Percentiles rank a stretch among this genome's conserved stretches.
Conservation (phyloP, 2,797 vertebrate species). For the Hemitrygon akajei region DNA sequence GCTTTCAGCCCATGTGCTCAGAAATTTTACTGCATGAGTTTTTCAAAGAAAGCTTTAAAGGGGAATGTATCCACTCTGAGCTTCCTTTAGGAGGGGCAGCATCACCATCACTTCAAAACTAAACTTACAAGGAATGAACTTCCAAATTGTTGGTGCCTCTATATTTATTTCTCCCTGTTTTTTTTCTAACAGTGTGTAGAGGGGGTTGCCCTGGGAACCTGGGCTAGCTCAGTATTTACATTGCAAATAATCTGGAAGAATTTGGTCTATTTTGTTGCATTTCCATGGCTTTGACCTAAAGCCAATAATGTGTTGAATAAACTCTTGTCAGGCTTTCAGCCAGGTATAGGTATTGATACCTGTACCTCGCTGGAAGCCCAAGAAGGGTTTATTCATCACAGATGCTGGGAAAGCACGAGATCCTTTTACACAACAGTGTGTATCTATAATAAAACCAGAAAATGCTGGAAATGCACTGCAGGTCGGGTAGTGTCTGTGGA, state of each 20-base stretch:
- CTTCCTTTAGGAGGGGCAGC: conserved; percentile 11
- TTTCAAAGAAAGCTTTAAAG: background rate
- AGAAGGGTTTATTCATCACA: too few relatives aligned
- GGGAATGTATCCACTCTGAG: background rate
- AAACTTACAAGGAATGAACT: background rate
- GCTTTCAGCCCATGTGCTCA: background rate
- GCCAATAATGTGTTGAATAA: too few relatives aligned
- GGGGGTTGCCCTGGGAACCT: background rate
- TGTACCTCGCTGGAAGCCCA: too few relatives aligned
- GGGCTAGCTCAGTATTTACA: background rate
- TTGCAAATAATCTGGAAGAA: background rate
- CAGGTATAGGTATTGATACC: too few relatives aligned
- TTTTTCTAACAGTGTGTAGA: background rate
- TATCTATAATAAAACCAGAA: background rate
- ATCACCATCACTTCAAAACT: conserved; percentile 5
- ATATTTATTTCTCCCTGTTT: background rate
- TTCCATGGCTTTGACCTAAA: background rate
- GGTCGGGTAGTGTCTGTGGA: too few relatives aligned
- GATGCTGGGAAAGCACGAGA: too few relatives aligned
- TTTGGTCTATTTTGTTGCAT: too few relatives aligned
- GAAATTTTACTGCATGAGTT: background rate
- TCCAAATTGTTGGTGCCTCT: background rate
- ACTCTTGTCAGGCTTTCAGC: too few relatives aligned
- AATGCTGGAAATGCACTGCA: too few relatives aligned
- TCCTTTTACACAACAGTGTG: background rate